Percentiles rank a stretch among this genome's conserved stretches.
These are phyloP conservation scores for Indri indri DNA, from an alignment of 2,113 vertebrate species.

Conservation along the genomic window DNA sequence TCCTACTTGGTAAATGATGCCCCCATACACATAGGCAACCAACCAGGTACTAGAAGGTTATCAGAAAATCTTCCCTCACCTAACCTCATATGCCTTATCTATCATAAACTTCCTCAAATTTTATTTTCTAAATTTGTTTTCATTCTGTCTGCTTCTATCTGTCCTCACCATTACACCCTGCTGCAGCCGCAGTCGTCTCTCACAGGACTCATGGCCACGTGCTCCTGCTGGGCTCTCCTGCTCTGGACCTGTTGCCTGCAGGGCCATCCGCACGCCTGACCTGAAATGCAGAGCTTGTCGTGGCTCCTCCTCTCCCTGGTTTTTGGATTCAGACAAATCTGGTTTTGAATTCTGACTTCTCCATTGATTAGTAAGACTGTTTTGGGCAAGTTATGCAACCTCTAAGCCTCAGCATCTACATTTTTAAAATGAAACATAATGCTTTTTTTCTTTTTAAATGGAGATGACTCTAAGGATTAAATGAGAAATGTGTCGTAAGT, in stretches of 20 bases:
- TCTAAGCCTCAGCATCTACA: neutral
- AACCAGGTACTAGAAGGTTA: neutral
- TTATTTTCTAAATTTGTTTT: neutral
- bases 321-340: neutral
- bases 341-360: neutral
- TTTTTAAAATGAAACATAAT: slow-evolving; percentile 12
- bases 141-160: neutral
- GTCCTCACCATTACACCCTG: no score
- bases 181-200: neutral
- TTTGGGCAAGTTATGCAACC: neutral
- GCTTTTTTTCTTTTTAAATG: neutral
- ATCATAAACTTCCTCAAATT: neutral
- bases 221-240: neutral
- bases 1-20: neutral
- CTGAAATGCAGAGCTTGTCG: neutral
- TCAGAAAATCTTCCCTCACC: neutral
- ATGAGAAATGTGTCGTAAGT: neutral
- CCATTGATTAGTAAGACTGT: neutral
- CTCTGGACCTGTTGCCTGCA: no score
- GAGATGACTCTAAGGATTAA: neutral
- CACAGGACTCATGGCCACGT: neutral
- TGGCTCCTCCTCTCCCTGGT: neutral
- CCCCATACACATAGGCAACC: neutral
- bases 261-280: neutral
- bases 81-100: neutral